phyloP scores from a whole-genome alignment of 2,113 vertebrate genomes.

The Gambusia affinis region DNA sequence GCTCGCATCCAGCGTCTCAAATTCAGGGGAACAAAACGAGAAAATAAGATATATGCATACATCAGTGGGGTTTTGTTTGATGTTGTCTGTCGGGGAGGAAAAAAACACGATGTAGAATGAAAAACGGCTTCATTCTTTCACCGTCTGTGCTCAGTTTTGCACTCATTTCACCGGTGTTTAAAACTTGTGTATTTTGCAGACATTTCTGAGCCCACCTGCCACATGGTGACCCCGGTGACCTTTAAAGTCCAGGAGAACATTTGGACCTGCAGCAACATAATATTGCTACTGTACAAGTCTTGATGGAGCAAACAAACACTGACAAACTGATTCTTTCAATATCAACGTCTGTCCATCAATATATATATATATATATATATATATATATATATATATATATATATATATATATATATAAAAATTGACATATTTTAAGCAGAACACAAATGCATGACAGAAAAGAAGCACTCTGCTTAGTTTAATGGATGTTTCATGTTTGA shows the following conservation, averaged over 20 bases:
- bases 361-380: no score
- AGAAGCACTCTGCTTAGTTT: background rate
- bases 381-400: no score
- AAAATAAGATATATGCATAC: background rate
- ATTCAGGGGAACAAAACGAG: background rate
- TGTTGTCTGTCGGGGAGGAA: background rate
- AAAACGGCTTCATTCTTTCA: background rate
- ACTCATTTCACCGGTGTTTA: background rate
- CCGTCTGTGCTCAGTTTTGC: background rate
- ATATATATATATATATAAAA: no score
- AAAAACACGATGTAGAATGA: background rate
- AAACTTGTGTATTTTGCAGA: background rate
- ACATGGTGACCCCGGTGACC: background rate
- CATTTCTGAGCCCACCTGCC: background rate
- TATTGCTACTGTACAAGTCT: background rate
- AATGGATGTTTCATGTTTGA: background rate
- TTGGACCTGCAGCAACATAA: background rate
- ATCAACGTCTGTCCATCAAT: background rate
- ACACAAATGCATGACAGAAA: background rate
- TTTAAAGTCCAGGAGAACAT: background rate
- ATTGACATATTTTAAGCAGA: no score
- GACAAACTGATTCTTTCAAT: background rate
- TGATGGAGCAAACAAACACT: background rate
- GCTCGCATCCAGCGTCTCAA: background rate
- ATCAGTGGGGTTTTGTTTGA: background rate